phyloP scores from a whole-genome alignment of 2,113 vertebrate genomes.

The Paralichthys olivaceus region DNA sequence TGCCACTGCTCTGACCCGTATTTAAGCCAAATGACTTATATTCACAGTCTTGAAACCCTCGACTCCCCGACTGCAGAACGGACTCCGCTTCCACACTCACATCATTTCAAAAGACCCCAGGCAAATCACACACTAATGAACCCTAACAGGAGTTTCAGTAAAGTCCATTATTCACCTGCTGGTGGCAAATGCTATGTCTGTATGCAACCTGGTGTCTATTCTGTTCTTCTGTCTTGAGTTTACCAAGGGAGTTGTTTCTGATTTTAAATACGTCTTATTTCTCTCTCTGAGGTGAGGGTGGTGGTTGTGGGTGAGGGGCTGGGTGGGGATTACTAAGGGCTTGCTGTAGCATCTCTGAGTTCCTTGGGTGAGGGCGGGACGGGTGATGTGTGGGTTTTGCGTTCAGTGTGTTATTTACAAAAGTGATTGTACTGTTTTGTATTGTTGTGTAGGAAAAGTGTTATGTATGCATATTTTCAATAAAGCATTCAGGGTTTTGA shows the following conservation, averaged over 20 bases:
- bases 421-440: slow-evolving; percentile 89
- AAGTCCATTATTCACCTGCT: slow-evolving; percentile 57
- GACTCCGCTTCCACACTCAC: slow-evolving; percentile 47
- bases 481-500: slow-evolving; percentile 88
- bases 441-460: slow-evolving; percentile 86
- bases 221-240: slow-evolving; percentile 67
- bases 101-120: slow-evolving; percentile 48
- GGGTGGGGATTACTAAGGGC: slow-evolving; percentile 67
- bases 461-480: slow-evolving; percentile 88
- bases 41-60: slow-evolving; percentile 44
- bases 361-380: slow-evolving; percentile 55
- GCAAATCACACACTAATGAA: slow-evolving; percentile 38
- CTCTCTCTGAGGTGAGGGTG: slow-evolving; percentile 60
- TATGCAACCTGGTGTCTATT: slow-evolving; percentile 77
- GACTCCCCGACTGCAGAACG: slow-evolving; percentile 50
- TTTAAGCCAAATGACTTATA: slow-evolving; percentile 62
- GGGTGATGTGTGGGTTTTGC: slow-evolving; percentile 58
- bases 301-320: slow-evolving; percentile 42
- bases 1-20: slow-evolving; percentile 40
- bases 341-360: slow-evolving; percentile 78
- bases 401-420: slow-evolving; percentile 76
- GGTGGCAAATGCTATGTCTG: slow-evolving; percentile 72
- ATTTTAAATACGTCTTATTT: slow-evolving; percentile 76
- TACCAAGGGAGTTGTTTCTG: slow-evolving; percentile 68
- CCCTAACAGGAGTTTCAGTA: slow-evolving; percentile 48